Base-by-base conservation (phyloP, 92 coral and sea anemone species). In the Montipora capitata region DNA sequence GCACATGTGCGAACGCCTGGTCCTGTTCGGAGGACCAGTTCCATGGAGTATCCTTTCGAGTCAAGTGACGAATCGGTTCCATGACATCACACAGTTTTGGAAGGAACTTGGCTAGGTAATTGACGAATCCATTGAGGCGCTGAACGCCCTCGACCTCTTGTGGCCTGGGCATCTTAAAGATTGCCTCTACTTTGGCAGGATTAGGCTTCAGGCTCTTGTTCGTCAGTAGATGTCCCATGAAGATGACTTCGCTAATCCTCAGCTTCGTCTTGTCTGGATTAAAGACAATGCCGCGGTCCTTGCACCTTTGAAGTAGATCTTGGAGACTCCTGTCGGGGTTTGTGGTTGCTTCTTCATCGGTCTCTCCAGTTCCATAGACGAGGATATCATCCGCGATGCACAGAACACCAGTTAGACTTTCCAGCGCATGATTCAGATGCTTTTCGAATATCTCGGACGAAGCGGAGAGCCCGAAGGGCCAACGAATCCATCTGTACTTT, bases 131-230 rank as follows among this genome's bases (percentile, higher is more conserved):
- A 45, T 45, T 45, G 52, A 45, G 52, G 9, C 0, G 52, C 52
- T 45, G 52, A 45, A 67, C 1, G 88, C 57, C 2, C 56, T 10
- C 11, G 14, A 8, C 88, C 58, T 45, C 52, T 45, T 45, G 52
- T 45, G 1, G 52, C 52, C 9, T 45, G 1, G 52, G 1, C 52
- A 48, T 57, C 5, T 73, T 40, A 18, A 74, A 12, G 44, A 86
- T 57, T 9, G 77, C 51, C 81, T 86, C 73, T 54, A 86, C 77
- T 56, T 85, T 75, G 70, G 79, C 84, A 2, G 90, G 90, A 56
- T 85, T 68, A 67, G 80, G 71, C 41, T 76, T 85, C 68, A 85
- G 69, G 59, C 77, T 84, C 56, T 45, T 63, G 38, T 57, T 64
- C 48, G 77, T 77, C 16, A 85, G 44, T 54, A 85, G 79, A 48